Evolutionary conservation across 2,797 vertebrate species (phyloP).

Genomic region (Hypotaenidia okinawae): DNA sequence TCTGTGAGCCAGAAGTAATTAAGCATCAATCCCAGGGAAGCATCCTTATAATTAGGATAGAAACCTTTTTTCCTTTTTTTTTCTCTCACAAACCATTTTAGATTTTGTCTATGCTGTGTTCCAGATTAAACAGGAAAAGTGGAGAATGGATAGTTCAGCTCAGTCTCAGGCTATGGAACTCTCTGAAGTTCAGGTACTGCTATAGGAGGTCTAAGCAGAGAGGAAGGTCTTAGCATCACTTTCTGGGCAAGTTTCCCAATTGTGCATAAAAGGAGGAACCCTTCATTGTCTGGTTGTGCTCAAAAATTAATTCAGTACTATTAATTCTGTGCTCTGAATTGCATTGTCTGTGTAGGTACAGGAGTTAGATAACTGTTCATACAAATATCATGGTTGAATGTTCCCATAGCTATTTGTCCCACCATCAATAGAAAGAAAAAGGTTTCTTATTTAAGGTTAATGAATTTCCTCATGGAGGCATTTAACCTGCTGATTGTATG

Average conservation of each 20-base stretch:
- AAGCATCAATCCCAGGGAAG: background rate
- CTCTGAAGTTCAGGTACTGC: background rate
- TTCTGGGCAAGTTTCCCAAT: background rate
- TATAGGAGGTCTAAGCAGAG: background rate
- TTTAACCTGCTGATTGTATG: background rate
- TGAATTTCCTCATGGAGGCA: background rate
- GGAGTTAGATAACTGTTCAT: background rate
- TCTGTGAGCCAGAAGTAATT: background rate
- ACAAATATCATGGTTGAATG: background rate
- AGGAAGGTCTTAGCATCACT: background rate
- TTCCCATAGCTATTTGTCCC: background rate
- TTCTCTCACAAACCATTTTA: background rate
- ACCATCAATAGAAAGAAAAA: background rate
- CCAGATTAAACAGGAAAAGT: background rate
- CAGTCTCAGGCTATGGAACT: background rate
- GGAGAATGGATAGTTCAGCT: background rate
- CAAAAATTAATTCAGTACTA: background rate
- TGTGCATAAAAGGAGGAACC: background rate
- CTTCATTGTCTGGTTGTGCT: background rate
- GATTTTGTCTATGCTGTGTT: background rate
- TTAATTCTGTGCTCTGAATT: background rate
- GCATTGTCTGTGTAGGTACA: background rate
- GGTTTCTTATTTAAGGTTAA: background rate
- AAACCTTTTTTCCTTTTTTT: background rate
- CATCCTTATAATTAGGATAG: background rate